phyloP scores from a whole-genome alignment of 2,113 vertebrate species.

The Eurystomus gularis region DNA sequence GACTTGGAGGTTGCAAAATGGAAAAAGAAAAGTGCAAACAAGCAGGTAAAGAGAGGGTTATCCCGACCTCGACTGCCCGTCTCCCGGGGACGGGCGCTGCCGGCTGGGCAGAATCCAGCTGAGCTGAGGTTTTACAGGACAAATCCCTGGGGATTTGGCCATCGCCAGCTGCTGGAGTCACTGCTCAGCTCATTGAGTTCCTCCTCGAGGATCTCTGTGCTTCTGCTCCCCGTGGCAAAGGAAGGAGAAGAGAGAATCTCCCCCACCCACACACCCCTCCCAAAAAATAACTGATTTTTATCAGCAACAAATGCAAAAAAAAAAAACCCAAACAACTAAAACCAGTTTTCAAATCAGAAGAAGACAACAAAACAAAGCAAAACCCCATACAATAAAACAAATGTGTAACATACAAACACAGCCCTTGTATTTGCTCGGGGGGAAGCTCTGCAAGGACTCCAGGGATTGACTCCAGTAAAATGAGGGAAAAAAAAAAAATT shows the following conservation, averaged over 20 bases:
- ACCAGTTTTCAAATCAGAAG: background rate
- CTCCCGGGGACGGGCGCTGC: background rate
- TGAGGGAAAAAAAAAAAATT: fast-evolving
- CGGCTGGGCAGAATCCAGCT: background rate
- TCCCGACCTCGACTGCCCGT: background rate
- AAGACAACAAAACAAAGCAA: background rate
- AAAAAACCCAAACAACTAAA: background rate
- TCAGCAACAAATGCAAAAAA: background rate
- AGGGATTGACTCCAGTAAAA: background rate
- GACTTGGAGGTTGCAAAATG: background rate
- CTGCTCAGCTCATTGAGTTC: background rate
- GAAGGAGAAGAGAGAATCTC: background rate
- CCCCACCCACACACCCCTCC: background rate
- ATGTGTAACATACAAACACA: background rate
- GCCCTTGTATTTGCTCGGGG: background rate
- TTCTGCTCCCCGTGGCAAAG: fast-evolving
- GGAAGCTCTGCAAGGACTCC: background rate
- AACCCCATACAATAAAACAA: background rate
- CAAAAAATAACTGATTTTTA: background rate
- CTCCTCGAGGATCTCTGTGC: background rate
- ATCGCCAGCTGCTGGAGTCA: fast-evolving
- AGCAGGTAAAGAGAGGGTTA: background rate
- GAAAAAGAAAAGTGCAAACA: constrained; percentile 5
- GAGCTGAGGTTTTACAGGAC: fast-evolving
- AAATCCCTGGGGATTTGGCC: background rate